Base-by-base conservation (phyloP, 2,888 invertebrate genomes). In the Idaea aversata region DNA sequence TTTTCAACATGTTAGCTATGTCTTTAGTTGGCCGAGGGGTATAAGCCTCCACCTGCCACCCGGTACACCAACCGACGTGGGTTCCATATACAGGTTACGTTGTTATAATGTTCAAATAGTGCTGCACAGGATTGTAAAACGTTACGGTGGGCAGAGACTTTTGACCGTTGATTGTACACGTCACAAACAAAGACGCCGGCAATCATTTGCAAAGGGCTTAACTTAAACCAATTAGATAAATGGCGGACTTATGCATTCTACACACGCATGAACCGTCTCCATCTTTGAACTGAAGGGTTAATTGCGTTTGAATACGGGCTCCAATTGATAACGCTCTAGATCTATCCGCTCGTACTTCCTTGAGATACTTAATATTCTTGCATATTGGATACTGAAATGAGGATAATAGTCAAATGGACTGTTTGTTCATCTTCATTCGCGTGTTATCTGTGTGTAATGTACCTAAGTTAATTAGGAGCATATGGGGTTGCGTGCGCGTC, bases 401-500 rank as follows among this genome's bases (percentile, higher is more conserved):
- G 63, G 66, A 70, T 67, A 62, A 68, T 67, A 67, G 67, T 62
- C 65, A 63, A 66, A 69, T 65, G 68, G 62, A 66, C 61, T 63
- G 63, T 67, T 73, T 72, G 76, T 74, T 65, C 72, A 65, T 69
- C 72, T 75, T 70, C 74, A 76, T 78, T 77, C 70, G 70, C 72
- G 63, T 72, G 74, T 71, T 72, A 77, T 76, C 74, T 75, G 72
- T 74, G 71, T 72, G 78, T 83, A 60, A 83, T 79, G 83, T 85
- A n/a, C n/a, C n/a, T n/a, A 83, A 87, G 85, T 86, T 89, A 90
- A 91, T 91, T 88, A 88, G 78, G 78, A 85, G 75, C 86, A 79
- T 85, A 84, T 81, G 83, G 77, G 75, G 77, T 75, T 81, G 79
- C 82, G 84, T 80, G 80, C 75, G 79, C 79, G 82, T 81, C 77